Base-by-base conservation (phyloP, 2,888 invertebrate genomes). In the Sthenelais limicola region DNA sequence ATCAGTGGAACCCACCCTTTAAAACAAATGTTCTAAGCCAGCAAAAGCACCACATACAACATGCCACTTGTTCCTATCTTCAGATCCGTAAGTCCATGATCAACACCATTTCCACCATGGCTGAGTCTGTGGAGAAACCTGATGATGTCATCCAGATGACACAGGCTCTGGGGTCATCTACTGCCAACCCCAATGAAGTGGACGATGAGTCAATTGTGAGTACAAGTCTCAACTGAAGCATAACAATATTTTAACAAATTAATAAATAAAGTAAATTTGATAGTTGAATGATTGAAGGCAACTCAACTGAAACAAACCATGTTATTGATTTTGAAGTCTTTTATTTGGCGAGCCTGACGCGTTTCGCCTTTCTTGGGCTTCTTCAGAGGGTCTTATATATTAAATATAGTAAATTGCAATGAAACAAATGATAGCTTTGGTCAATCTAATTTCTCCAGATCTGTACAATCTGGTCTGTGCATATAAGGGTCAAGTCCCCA, bases 101-200 rank as follows among this genome's bases (percentile, higher is more conserved):
- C 1, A 66, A 66, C 26, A 35, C 35, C 3, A 35, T 66, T 43
- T 66, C 66, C 1, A 38, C 35, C n/a, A 35, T 66, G 66, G 66
- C 66, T 5, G 18, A n/a, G 12, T 24, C 21, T 38, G 38, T 26
- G 26, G 26, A 38, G 24, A 21, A 35, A 24, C 66, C 66, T 3
- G 66, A 66, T 35, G 43, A 43, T n/a, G 66, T 66, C 3, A 66
- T 66, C 12, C 66, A 66, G 26, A 26, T 66, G 4, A 43, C 66
- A 15, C 43, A 35, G 43, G 66, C 66, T 15, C 38, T 43, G 5
- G 35, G 38, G 24, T 35, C 66, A 2, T 35, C 66, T 12, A 38
- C 38, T 5, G 38, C 15, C 1, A 43, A 38, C 24, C 66, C 66
- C 9, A 33, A 43, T 5, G 66, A 66, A 18, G 43, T 66, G 38